Evolutionary conservation across 1,140 invertebrate genomes (phyloP).

Genomic region (Drosophila dunni): DNA sequence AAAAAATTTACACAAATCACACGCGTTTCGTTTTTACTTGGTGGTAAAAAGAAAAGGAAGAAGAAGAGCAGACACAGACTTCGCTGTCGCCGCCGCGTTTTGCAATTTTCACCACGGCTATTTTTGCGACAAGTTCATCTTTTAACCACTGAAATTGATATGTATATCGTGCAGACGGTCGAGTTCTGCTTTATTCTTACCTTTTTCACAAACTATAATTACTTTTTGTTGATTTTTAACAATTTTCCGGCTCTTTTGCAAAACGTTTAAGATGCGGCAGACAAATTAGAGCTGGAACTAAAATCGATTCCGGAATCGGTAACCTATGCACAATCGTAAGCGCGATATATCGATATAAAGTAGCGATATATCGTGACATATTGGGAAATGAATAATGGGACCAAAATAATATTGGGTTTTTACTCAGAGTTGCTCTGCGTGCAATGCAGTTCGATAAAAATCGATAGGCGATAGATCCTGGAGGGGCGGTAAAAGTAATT

Average conservation of each 20-base stretch:
- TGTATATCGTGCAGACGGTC: not conserved
- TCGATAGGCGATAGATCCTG: constrained; percentile 3
- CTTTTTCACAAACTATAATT: constrained; percentile 30
- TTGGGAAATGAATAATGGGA: no score
- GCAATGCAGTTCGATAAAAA: not conserved
- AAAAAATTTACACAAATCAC: constrained; percentile 29
- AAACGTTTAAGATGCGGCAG: constrained; percentile 76
- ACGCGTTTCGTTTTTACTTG: constrained; percentile 42
- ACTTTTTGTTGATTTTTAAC: constrained; percentile 45
- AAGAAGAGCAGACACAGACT: constrained; percentile 49
- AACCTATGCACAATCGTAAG: no score
- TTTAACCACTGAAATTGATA: not conserved
- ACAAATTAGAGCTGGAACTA: constrained; percentile 58
- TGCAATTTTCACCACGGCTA: constrained; percentile 47
- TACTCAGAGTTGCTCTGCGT: no score
- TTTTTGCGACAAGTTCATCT: constrained; percentile 18
- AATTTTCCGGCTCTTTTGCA: constrained; percentile 65
- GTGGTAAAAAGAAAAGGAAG: constrained; percentile 34
- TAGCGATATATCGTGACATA: no score
- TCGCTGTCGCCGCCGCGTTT: constrained; percentile 56
- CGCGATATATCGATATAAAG: no score
- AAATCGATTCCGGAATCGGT: no score
- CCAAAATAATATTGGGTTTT: no score
- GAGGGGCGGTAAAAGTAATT: constrained; percentile 5
- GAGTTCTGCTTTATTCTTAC: constrained; percentile 28